Evolutionary conservation across 2,113 vertebrate species (phyloP).

Genomic region (Paratilapia polleni): DNA sequence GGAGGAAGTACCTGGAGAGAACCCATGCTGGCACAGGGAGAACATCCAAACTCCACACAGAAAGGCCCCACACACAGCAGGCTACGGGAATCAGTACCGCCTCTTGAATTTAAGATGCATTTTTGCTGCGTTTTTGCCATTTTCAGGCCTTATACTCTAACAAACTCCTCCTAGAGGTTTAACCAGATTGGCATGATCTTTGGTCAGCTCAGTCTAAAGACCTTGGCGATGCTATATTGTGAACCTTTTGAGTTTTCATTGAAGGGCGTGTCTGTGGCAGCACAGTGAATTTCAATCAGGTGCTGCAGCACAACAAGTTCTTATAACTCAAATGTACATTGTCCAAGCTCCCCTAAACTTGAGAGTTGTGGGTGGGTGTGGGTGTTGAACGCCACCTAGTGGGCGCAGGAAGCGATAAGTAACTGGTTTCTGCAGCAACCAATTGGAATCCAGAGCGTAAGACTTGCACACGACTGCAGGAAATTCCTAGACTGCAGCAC

Average conservation of each 20-base stretch:
- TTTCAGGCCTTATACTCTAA: accelerated
- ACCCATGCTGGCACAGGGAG: too few species aligned
- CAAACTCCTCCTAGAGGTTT: not conserved
- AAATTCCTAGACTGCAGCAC: not conserved
- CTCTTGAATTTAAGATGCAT: too few species aligned
- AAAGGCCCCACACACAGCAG: too few species aligned
- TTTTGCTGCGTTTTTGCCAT: not conserved
- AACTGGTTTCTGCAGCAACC: not conserved
- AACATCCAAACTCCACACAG: too few species aligned
- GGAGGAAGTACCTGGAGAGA: not conserved
- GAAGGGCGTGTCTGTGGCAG: not conserved
- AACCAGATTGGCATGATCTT: not conserved
- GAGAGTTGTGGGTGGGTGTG: too few species aligned
- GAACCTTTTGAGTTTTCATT: not conserved
- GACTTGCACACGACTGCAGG: accelerated
- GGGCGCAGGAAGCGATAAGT: not conserved
- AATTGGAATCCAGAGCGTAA: not conserved
- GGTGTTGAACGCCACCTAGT: not conserved
- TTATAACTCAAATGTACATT: not conserved
- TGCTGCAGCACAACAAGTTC: not conserved
- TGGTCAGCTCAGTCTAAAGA: not conserved
- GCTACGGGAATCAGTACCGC: too few species aligned
- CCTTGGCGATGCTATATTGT: too few species aligned
- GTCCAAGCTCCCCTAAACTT: too few species aligned
- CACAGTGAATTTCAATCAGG: not conserved